Base-by-base conservation (phyloP, 2,888 invertebrate species). In the Drosophila subsilvestris region DNA sequence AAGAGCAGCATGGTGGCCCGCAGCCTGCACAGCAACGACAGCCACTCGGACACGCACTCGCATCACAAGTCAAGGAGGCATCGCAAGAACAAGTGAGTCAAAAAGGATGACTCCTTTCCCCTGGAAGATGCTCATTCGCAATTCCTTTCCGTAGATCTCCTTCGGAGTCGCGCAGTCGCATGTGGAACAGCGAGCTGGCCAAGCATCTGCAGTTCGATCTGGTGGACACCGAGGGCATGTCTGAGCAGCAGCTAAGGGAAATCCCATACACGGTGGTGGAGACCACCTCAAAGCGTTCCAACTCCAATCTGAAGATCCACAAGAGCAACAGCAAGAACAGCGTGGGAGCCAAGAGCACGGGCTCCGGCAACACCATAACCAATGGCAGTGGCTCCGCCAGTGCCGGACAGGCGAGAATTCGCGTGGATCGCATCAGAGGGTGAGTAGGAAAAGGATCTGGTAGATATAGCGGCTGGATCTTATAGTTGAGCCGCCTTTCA, bases 231-330 rank as follows among this genome's bases (percentile, higher is more conserved):
- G 94, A 95, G 22, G 97, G 97, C 67, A 97, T 98, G 97, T 96
- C 95, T 56, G 97, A 97, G 89, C 95, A 95, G 78, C 97, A 97
- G 90, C 93, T 97, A 27, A 94, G 96, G 73, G 97, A 97, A 92
- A 97, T 97, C 88, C 97, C 97, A 3, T 97, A 97, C 91, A 97
- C 97, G 0, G 96, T 97, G 50, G 97, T 97, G 17, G 96, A 97
- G 92, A 95, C 96, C 42, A 90, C 90, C 42, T 90, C 91, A 6
- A 92, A 92, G 66, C 90, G 91, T 4, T 86, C 90, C 44, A 91
- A 90, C 50, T 90, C 91, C 27, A 92, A 92, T 71, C 82, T 92
- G 20, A 92, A 92, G 79, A 92, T 92, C 29, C 92, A 92, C 82
- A 92, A 92, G 79, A 92, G 91, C 79, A 90, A 89, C 75, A 92